Percentiles rank a stretch among this genome's conserved stretches.
These are phyloP conservation scores for Catocala sponsa DNA, from an alignment of 2,888 invertebrate species.

Conservation along the genomic window DNA sequence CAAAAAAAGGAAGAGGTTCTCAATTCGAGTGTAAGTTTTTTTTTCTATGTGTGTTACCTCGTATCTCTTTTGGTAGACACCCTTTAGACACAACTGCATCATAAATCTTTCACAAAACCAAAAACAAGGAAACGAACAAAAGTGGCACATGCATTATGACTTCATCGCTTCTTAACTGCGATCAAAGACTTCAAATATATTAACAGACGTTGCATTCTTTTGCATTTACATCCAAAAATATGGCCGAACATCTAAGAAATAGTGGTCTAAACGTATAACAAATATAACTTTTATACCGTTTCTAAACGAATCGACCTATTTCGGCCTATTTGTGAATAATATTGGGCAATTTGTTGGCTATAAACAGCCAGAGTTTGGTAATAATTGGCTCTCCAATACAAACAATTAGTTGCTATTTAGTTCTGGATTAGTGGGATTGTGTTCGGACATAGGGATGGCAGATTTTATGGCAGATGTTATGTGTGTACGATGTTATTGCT, in stretches of 20 bases:
- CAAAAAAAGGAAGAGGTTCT: too few species aligned
- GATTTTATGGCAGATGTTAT: conserved; percentile 3
- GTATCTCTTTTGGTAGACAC: not conserved
- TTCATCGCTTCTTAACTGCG: not conserved
- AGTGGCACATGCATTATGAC: not conserved
- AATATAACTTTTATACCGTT: conserved; percentile 12
- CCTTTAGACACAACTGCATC: not conserved
- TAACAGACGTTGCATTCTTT: conserved; percentile 9
- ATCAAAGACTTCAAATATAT: not conserved
- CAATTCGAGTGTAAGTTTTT: too few species aligned
- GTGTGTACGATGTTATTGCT: too few species aligned
- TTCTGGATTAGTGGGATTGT: conserved; percentile 13
- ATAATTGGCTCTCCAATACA: conserved; percentile 21
- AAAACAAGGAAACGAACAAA: conserved; percentile 3
- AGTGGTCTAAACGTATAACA: conserved; percentile 12
- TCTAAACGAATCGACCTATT: conserved; percentile 19
- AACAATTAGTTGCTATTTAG: conserved; percentile 21
- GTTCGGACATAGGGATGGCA: conserved; percentile 5
- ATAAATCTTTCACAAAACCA: conserved; percentile 6
- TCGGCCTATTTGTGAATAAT: conserved; percentile 17
- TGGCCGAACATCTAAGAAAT: conserved; percentile 9
- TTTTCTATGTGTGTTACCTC: too few species aligned
- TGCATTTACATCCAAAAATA: conserved; percentile 18
- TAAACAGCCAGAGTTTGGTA: conserved; percentile 24
- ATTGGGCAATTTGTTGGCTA: conserved; percentile 21